Conservation (phyloP, 2,888 invertebrate genomes). For the Drosophila rellima region DNA sequence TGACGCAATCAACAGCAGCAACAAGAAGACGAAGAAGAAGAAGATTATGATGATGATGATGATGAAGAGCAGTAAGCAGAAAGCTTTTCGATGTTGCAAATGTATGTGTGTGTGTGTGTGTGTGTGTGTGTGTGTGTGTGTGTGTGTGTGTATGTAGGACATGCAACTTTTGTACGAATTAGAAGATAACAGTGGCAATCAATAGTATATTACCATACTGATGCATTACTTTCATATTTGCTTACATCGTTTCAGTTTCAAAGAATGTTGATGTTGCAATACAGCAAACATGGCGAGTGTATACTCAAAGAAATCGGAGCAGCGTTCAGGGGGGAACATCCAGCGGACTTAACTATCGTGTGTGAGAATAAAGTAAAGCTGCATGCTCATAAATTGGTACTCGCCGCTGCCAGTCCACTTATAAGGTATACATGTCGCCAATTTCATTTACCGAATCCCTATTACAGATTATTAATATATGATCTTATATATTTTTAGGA, state of each 20-base stretch:
- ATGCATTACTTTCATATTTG: background rate
- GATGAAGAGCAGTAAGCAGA: conserved; percentile 2
- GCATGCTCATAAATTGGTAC: conserved; percentile 93
- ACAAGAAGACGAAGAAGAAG: background rate
- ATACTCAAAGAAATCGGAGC: conserved; percentile 95
- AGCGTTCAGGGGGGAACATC: conserved; percentile 94
- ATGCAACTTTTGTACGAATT: background rate
- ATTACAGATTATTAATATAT: background rate
- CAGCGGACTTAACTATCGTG: conserved; percentile 94
- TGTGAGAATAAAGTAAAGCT: conserved; percentile 94
- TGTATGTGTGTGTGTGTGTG: background rate
- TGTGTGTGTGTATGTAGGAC: conserved; percentile 3
- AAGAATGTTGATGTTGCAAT: conserved; percentile 93
- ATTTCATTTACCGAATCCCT: no score
- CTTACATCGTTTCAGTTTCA: conserved; percentile 80
- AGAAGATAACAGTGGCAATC: background rate
- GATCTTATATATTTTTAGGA: conserved; percentile 84
- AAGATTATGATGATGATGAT: no score
- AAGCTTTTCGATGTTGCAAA: conserved; percentile 14
- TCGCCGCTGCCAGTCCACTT: conserved; percentile 94
- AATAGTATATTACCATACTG: background rate
- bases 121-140: background rate
- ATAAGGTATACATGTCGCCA: conserved; percentile 87
- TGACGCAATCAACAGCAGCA: conserved; percentile 34
- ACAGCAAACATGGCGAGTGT: conserved; percentile 97